These are phyloP conservation scores for Steinernema carpocapsae DNA, from an alignment of 2,888 invertebrate genomes.

Conservation along the genomic window DNA sequence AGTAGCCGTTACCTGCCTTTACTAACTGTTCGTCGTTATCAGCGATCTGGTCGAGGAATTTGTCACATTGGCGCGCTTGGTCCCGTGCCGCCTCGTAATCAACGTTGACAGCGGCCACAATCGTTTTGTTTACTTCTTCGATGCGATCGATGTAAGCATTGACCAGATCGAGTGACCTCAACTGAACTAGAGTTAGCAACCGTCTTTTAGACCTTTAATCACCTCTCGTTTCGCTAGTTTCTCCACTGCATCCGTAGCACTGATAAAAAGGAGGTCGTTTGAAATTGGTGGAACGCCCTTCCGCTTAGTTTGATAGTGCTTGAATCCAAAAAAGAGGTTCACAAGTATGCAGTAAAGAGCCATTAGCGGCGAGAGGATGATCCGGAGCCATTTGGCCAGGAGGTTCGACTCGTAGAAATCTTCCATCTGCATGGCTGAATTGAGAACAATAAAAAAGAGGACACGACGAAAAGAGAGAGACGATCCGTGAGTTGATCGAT, in stretches of 20 bases:
- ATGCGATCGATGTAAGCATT: conserved; percentile 52
- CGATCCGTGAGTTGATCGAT: not conserved
- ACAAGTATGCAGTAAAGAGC: not conserved
- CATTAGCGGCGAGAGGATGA: not conserved
- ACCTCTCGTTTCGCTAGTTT: conserved; percentile 48
- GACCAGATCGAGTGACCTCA: conserved; percentile 40
- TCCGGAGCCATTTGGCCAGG: not conserved
- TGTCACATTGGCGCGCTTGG: conserved; percentile 42
- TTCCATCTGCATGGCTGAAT: conserved; percentile 30
- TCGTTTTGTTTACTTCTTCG: conserved; percentile 43
- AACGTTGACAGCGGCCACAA: conserved; percentile 49
- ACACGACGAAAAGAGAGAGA: not conserved
- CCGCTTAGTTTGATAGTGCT: conserved; percentile 10
- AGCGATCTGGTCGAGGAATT: conserved; percentile 37
- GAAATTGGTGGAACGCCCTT: conserved; percentile 5
- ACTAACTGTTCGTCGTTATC: conserved; percentile 20
- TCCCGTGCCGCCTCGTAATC: conserved; percentile 44
- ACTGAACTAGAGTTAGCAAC: conserved; percentile 20
- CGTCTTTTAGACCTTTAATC: too few species aligned
- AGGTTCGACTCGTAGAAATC: conserved; percentile 29
- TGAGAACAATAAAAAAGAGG: not conserved
- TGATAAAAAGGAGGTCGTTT: conserved; percentile 48
- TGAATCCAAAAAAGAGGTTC: not conserved
- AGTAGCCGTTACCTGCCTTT: conserved; percentile 1
- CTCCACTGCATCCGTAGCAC: conserved; percentile 47